Base-by-base conservation (phyloP, 2,113 vertebrate species). In the Pygathrix nemaeus region DNA sequence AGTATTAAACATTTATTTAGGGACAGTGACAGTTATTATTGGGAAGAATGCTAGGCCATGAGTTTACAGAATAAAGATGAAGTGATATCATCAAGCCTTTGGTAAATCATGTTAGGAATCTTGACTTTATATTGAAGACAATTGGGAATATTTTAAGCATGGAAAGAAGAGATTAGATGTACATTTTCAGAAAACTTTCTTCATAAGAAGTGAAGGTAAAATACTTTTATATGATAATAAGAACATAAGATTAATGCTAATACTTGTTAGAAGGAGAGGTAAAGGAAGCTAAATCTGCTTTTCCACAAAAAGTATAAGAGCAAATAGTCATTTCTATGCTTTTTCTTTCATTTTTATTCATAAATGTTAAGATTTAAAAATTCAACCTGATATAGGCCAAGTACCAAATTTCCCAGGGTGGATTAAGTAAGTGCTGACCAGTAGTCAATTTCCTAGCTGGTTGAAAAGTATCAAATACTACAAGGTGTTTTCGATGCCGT, bases 131-230 rank as follows among this genome's bases (percentile, higher is more conserved):
- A 4, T 6, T 68, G 52, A 93, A 95, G 52, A 20, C 8, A 68
- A 64, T 27, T 93, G 27, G 43, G 32, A 6, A n/a, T 76, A 66
- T 92, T 92, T 96, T 86, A 83, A 90, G 35, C 8, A 82, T 87
- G 13, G 7, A 61, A 27, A 73, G 70, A 88, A 78, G 32, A 93
- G 9, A 91, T n/a, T 2, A 80, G 30, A 55, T 48, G 68, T 5
- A 27, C 17, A 73, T 76, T 88, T 93, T 82, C 35, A 86, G 52
- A 96, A 96, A 96, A 87, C 9, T 75, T 20, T 90, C 7, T 83
- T 35, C 27, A 75, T 45, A 94, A n/a, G 35, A 23, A 70, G 1
- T 50, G n/a, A 84, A 16, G n/a, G n/a, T 40, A 20, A 92, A 78
- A 79, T 21, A 0, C 40, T 23, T 93, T 70, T 64, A 27, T 16